Conservation (phyloP, 2,888 invertebrate genomes). For the Tachina fera region DNA sequence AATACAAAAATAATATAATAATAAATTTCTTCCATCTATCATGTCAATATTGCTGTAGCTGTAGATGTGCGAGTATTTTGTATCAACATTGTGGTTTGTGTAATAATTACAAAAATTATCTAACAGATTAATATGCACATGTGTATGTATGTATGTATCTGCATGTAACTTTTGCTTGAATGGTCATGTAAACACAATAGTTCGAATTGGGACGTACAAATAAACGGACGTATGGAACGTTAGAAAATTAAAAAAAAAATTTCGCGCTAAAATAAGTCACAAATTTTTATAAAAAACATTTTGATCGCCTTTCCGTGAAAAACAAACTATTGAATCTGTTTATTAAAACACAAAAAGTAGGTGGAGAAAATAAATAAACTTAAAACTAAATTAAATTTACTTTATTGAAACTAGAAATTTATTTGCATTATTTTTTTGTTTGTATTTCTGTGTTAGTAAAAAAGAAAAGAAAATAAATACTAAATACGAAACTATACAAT, state of each 20-base stretch:
- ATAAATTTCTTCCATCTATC: too few species aligned
- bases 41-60: background rate
- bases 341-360: conserved; percentile 53
- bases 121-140: conserved; percentile 43
- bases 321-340: conserved; percentile 20
- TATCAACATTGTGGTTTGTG: too few species aligned
- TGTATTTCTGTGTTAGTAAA: too few species aligned
- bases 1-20: too few species aligned
- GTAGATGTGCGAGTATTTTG: too few species aligned
- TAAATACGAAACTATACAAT: too few species aligned
- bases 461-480: too few species aligned
- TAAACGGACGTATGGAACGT: conserved; percentile 51
- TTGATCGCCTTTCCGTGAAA: conserved; percentile 17
- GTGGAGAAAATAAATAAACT: conserved; percentile 30
- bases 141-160: background rate
- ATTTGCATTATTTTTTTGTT: too few species aligned
- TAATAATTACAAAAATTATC: conserved; percentile 44
- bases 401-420: background rate
- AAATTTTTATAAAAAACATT: conserved; percentile 22
- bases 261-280: conserved; percentile 38
- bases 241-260: background rate
- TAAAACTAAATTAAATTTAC: conserved; percentile 6
- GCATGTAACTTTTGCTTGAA: conserved; percentile 16
- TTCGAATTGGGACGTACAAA: conserved; percentile 61
- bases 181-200: conserved; percentile 58